Evolutionary conservation across 2,113 vertebrate species (phyloP), one percentile per base, ranked within the genome.

Genomic region (Crotalus helleri): DNA sequence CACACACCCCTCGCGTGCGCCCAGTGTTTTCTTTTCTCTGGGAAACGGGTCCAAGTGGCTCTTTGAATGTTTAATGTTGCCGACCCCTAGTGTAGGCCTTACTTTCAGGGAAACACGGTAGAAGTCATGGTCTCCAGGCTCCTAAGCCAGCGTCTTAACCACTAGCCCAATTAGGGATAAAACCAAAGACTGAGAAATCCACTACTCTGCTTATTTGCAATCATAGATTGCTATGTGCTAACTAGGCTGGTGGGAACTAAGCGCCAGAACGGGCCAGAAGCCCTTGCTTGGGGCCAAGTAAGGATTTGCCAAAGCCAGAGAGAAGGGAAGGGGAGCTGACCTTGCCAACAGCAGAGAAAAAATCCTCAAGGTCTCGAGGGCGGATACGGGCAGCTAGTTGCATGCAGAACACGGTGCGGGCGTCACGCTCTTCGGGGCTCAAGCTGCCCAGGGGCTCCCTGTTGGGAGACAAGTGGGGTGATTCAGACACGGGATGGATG

Each of bases 341-440:
- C 95, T 97, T 97, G 93, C 97, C 97, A 13, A 97, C 92, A 26
- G 96, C 91, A n/a, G 96, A 97, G 92, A 97, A 97, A 87, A 98
- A 98, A 29, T 97, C 96, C 61, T 97, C 96, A 2, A 98, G 94
- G 85, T 98, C 97, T 55, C 95, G 92, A 87, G 96, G 96, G 15
- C 95, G 94, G 93, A 97, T 97, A 46, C 94, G 94, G 53, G 96
- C 96, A 7, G 97, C 97, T 91, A 97, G 94, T 88, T 97, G 97
- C 96, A 98, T 97, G 89, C 97, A 98, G 93, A 98, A 97, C 10
- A 97, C 96, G 0, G 97, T 97, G 49, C 97, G 95, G 24, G 95
- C 95, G 58, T 97, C 97, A 17, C 96, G 94, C 10, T 97, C 97
- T 91, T 97, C 96, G 0, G 97, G 97, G 89, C 95, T 97, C 88